Percentiles rank a stretch among this genome's conserved stretches.
Conservation (phyloP, 2,113 vertebrate species). For the Megaleporinus macrocephalus region DNA sequence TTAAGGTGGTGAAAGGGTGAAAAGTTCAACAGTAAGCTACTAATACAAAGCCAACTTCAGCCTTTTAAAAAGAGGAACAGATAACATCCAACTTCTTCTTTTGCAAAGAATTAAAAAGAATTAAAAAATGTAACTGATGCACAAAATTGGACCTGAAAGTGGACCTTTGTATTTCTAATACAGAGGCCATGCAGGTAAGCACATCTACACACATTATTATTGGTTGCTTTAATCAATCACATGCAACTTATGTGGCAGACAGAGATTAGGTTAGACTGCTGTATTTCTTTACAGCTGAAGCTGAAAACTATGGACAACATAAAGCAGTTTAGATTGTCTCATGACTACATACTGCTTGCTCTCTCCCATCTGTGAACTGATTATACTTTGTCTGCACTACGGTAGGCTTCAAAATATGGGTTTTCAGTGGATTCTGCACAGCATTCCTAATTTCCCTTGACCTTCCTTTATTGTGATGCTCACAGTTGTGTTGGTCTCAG, state of each 20-base stretch:
- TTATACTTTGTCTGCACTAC: background rate
- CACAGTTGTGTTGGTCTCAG: background rate
- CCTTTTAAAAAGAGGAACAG: no score
- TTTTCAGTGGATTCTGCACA: background rate
- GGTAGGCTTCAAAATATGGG: background rate
- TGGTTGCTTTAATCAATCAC: background rate
- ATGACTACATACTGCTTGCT: background rate
- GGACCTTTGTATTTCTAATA: no score
- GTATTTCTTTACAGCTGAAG: background rate
- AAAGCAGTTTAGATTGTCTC: background rate
- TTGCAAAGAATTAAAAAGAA: no score
- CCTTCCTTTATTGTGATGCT: constrained; percentile 16
- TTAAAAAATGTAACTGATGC: no score
- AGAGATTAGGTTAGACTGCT: background rate
- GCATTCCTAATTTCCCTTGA: background rate
- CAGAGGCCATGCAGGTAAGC: no score
- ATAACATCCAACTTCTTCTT: no score
- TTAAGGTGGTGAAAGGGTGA: no score
- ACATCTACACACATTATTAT: background rate
- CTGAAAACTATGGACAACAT: background rate
- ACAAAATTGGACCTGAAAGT: no score
- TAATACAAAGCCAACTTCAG: no score
- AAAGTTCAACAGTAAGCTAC: no score
- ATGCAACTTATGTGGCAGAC: background rate
- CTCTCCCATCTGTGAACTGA: background rate